phyloP scores from a whole-genome alignment of 2,888 invertebrate species.

The Plebejus anna region DNA sequence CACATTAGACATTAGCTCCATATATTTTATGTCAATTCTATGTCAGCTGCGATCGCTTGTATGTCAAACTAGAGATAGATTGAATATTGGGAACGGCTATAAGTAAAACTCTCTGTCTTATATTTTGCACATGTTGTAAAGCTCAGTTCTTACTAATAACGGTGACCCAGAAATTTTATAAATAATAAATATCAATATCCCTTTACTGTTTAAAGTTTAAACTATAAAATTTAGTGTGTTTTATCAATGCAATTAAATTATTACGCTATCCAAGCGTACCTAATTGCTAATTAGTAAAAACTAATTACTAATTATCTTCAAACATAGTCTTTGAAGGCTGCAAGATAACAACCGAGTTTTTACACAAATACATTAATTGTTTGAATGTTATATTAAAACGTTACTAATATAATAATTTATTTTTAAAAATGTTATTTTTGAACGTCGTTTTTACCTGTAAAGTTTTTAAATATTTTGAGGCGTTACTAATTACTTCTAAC shows the following conservation, averaged over 20 bases:
- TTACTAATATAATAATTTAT: too few relatives aligned
- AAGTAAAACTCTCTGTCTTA: too few relatives aligned
- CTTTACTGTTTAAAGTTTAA: not conserved
- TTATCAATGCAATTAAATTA: not conserved
- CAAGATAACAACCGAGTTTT: not conserved
- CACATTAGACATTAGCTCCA: too few relatives aligned
- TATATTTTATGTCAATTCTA: too few relatives aligned
- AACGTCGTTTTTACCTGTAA: not conserved
- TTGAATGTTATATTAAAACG: not conserved
- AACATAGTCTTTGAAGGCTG: constrained; percentile 8
- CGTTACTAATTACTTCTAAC: not conserved
- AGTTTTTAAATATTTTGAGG: not conserved
- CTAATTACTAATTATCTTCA: constrained; percentile 3
- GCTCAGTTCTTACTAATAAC: not conserved
- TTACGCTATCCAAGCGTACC: constrained; percentile 1
- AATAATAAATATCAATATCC: not conserved
- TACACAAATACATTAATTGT: not conserved
- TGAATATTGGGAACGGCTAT: too few relatives aligned
- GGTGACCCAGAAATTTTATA: not conserved
- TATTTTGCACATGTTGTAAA: too few relatives aligned
- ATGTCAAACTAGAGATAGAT: too few relatives aligned
- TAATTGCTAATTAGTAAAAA: not conserved
- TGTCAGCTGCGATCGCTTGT: too few relatives aligned
- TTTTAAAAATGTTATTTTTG: not conserved
- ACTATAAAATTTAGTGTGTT: not conserved